Base-by-base conservation (phyloP, 2,797 vertebrate genomes). In the Tragelaphus eurycerus region DNA sequence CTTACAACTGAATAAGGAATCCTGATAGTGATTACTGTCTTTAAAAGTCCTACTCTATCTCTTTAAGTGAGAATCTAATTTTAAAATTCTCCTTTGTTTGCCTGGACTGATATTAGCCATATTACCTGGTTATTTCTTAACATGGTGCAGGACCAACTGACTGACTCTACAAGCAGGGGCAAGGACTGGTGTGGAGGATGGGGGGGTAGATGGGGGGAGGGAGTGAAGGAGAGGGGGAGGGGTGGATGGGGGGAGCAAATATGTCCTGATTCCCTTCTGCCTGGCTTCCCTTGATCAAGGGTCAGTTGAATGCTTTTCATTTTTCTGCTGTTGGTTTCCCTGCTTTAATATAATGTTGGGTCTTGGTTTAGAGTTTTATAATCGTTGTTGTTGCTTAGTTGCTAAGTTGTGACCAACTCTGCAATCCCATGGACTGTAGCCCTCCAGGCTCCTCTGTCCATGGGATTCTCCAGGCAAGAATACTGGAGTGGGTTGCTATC, bases 1-100 rank as follows among this genome's bases (percentile, higher is more conserved):
- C 27, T 71, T 92, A 60, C 13, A 78, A 87, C 31, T 79, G 93
- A 87, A 89, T 87, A 90, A 84, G 57, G 81, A 96, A 60, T 7
- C 13, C 54, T 23, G 71, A 57, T 55, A 54, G 54, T 50, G 79
- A 79, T 31, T 59, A 64, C 57, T 46, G 7, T 93, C 54, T 74
- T 96, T 74, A 79, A 93, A 96, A 90, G 78, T 27, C 21, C 60
- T 85, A 23, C 31, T n/a, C 85, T 46, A 48, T 43, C 57, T 54
- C 60, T 76, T 89, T 62, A 76, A 82, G 25, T 87, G 54, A 93
- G 29, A 89, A 86, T 82, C 88, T 52, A 87, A 67, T 90, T 87
- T 64, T 10, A 48, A 62, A 88, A 93, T 54, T 81, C 43, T 54
- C 29, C 48, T 23, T 93, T 50, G 55, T 57, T 87, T 93, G 74